Percentiles rank a stretch among this genome's conserved stretches.
phyloP scores from a whole-genome alignment of 2,113 vertebrate genomes.

The Notiomystis cincta region DNA sequence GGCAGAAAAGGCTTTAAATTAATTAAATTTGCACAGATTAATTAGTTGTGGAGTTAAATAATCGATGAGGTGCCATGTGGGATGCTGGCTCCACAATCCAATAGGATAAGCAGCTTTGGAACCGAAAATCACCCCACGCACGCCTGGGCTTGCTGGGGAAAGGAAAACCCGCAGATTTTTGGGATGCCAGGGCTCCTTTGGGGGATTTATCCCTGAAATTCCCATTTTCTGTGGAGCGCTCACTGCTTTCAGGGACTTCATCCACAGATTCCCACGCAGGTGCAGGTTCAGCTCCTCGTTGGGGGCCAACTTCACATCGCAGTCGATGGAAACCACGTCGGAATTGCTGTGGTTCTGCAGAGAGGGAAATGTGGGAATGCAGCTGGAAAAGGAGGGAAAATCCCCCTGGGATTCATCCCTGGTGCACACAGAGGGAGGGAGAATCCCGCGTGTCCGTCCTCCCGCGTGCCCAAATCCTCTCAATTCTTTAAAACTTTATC shows the following conservation, averaged over 20 bases:
- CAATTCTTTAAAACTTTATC: too few species aligned
- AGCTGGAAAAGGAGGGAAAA: too few species aligned
- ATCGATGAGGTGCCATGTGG: accelerated
- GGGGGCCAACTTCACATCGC: slow-evolving; percentile 71
- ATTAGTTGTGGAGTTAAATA: too few species aligned
- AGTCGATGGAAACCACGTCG: slow-evolving; percentile 70
- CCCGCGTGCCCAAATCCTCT: accelerated
- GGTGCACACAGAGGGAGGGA: accelerated
- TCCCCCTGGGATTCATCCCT: accelerated
- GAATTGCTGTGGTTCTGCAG: slow-evolving; percentile 85
- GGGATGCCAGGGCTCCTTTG: accelerated
- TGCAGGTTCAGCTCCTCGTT: slow-evolving; percentile 72
- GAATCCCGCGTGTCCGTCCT: accelerated
- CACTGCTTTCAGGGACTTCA: slow-evolving; percentile 78
- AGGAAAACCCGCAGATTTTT: accelerated
- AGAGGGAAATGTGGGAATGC: not conserved
- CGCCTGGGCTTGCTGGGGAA: accelerated
- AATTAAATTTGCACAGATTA: not conserved
- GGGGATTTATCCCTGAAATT: not conserved
- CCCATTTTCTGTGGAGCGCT: not conserved
- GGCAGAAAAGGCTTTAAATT: accelerated
- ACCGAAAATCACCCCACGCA: accelerated
- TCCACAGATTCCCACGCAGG: slow-evolving; percentile 77
- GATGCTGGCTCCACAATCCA: not conserved
- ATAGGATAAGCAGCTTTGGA: accelerated